Conservation (phyloP, 2,797 vertebrate genomes). For the Acanthurus leucopareius region DNA sequence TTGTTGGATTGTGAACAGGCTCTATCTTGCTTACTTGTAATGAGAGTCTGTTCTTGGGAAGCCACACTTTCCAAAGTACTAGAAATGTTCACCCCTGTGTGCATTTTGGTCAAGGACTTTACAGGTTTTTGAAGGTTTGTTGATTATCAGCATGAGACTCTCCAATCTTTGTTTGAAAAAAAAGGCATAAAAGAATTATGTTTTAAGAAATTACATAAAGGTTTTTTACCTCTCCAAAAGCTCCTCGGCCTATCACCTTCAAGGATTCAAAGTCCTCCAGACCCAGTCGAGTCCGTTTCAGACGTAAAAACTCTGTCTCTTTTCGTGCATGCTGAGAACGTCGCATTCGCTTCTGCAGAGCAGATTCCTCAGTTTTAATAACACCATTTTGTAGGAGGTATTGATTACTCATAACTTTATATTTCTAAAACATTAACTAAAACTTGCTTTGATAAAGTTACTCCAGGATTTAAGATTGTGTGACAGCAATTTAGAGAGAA, state of each 20-base stretch:
- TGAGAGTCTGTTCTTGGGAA: no score
- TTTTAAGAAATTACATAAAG: not conserved
- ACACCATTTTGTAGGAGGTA: not conserved
- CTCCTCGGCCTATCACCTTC: slow-evolving; percentile 97
- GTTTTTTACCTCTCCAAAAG: slow-evolving; percentile 93
- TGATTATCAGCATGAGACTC: not conserved
- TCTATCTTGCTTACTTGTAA: no score
- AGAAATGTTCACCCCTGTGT: not conserved
- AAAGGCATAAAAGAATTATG: not conserved
- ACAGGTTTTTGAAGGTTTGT: not conserved
- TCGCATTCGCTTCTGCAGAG: slow-evolving; percentile 92
- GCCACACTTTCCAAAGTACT: not conserved
- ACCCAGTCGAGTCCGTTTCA: slow-evolving; percentile 96
- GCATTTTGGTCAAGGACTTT: not conserved
- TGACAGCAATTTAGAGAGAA: not conserved
- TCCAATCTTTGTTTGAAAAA: not conserved
- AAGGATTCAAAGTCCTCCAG: slow-evolving; percentile 98
- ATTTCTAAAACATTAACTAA: not conserved
- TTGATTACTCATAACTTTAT: not conserved
- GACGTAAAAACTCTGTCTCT: slow-evolving; percentile 95
- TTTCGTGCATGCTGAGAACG: slow-evolving; percentile 97
- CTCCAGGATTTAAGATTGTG: not conserved
- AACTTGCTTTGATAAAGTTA: not conserved
- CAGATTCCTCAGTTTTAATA: not conserved
- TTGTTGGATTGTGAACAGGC: no score